Base-by-base conservation (phyloP, 2,113 vertebrate species). In the Ailurus styani region DNA sequence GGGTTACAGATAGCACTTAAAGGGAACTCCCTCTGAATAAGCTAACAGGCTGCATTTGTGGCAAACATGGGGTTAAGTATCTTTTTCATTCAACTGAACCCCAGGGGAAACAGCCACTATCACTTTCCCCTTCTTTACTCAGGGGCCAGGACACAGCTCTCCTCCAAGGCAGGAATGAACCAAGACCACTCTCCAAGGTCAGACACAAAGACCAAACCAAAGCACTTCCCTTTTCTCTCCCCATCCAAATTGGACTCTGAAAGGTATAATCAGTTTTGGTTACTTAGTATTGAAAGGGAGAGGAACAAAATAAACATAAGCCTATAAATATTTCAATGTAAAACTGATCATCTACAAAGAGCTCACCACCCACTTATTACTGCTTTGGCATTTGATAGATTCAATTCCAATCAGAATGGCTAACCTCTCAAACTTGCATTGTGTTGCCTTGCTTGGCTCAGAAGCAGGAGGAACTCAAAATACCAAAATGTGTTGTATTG, bases 351-450 rank as follows among this genome's bases (percentile, higher is more conserved):
- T 77, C n/a, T 92, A 92, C n/a, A 88, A 84, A 96, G 66, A 87
- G 21, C 47, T 94, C 34, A 29, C 21, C n/a, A 78, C 31, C 86
- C 87, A 83, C 34, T 45, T 87, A 85, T 77, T 40, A 95, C 31
- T 86, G 25, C 64, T 70, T 90, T 86, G 87, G 70, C 50, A 90
- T 77, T 95, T 40, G 79, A 60, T 91, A 73, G 84, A 93, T 91
- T 96, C 50, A 62, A 52, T 79, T 81, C 78, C 91, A 97, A 85
- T 70, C 90, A 92, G 54, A 92, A 94, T 0, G 37, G 82, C 55
- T 70, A 75, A 73, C 94, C 97, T 98, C 93, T 98, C 97, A 97
- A 97, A 97, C 95, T 97, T 97, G 95, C 77, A 86, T 23, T 88
- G 88, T 93, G 82, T 91, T 91, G 68, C 52, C 93, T 96, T 96